Evolutionary conservation across 2,888 invertebrate genomes (phyloP), one percentile per base, ranked within the genome.

Genomic region (Lampropteryx suffumata): DNA sequence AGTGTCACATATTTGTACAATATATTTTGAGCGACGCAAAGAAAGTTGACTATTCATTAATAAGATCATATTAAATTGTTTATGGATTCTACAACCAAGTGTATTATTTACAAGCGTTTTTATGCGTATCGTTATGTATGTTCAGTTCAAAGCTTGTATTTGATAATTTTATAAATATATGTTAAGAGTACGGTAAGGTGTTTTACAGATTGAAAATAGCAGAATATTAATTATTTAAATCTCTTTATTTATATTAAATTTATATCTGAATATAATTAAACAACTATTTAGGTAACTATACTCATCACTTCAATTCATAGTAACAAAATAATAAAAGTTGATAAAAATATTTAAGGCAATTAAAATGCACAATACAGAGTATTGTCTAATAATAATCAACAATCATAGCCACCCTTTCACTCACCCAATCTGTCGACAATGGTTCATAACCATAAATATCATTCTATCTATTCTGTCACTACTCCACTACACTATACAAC

Each of bases 1-100:
- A 90, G 88, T 88, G 84, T 86, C 73, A 82, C 84, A 80, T 84
- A 84, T 87, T 86, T 85, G 78, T 71, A 62, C 54, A 82, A 79
- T 53, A 72, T 68, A 79, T 84, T 83, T 68, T 48, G 65, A 57
- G 39, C 64, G 50, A 39, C 46, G 48, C 61, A 58, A 62, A 62
- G 65, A 74, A 71, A 73, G 53, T 62, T 49, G 59, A 51, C 47
- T 54, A 50, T 46, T 42, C 32, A 44, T 46, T 43, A 45, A 48
- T 41, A 42, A 12, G 7, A n/a, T 27, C 13, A 35, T 12, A 40
- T 34, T 37, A 44, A 17, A 33, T 41, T 32, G n/a, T 17, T 17
- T 17, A 17, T 4, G 17, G 17, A 17, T 17, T 17, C 17, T 17
- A 17, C 2, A 17, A 3, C 17, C 17, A 17, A 17, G 2, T 17